Conservation (phyloP, 1,140 invertebrate species). For the Drosophila virilis region DNA sequence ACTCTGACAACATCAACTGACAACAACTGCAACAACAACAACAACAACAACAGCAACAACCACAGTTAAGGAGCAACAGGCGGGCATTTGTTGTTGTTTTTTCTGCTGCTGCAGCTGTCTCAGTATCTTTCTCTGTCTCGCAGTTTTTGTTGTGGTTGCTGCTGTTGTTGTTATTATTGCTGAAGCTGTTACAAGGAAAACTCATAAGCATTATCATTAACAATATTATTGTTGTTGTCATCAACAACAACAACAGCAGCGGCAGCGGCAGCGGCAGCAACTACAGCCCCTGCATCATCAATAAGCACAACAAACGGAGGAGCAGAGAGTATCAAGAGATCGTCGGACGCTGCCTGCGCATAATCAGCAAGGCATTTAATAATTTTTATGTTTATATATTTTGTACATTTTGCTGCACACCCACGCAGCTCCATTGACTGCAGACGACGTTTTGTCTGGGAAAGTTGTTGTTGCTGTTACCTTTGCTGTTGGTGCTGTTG, state of each 20-base stretch:
- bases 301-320: slow-evolving; percentile 58
- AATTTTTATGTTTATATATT: slow-evolving; percentile 80
- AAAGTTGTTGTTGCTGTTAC: slow-evolving; percentile 56
- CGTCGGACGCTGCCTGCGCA: slow-evolving; percentile 58
- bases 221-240: slow-evolving; percentile 81
- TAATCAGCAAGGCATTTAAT: slow-evolving; percentile 81
- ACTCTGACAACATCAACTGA: slow-evolving; percentile 56
- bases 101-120: slow-evolving; percentile 1
- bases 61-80: slow-evolving; percentile 24
- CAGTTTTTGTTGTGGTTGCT: slow-evolving; percentile 11
- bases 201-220: slow-evolving; percentile 82
- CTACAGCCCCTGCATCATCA: slow-evolving; percentile 57
- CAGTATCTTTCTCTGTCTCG: neutral
- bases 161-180: slow-evolving; percentile 26
- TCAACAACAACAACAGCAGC: slow-evolving; percentile 53
- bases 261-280: slow-evolving; percentile 16
- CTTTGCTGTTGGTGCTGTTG: slow-evolving; percentile 19
- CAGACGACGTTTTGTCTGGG: slow-evolving; percentile 55
- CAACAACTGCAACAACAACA: slow-evolving; percentile 31
- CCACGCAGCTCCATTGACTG: slow-evolving; percentile 52
- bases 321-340: slow-evolving; percentile 30
- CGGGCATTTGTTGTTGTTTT: slow-evolving; percentile 21
- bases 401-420: slow-evolving; percentile 60
- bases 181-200: slow-evolving; percentile 71
- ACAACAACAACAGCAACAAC: slow-evolving; percentile 29